Percentiles rank a stretch among this genome's conserved stretches.
These are phyloP conservation scores for Luehdorfia chinensis DNA, from an alignment of 1,140 invertebrate genomes.

Conservation along the genomic window DNA sequence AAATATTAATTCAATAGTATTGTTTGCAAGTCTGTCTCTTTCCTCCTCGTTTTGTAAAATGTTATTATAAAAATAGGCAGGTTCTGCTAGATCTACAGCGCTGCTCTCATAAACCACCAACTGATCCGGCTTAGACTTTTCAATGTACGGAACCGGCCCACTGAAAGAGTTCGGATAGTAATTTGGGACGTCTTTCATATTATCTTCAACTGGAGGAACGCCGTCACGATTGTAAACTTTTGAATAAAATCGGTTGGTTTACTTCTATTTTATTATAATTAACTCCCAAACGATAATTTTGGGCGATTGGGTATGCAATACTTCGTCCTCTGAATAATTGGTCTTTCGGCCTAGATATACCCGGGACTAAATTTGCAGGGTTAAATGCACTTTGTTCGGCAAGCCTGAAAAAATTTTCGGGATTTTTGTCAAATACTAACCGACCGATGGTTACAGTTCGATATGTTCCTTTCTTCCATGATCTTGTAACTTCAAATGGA, in stretches of 20 bases:
- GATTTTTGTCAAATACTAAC: slow-evolving; percentile 83
- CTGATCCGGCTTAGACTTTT: slow-evolving; percentile 31
- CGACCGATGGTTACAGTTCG: slow-evolving; percentile 90
- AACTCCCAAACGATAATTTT: slow-evolving; percentile 89
- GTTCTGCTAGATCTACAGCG: slow-evolving; percentile 42
- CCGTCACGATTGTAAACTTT: slow-evolving; percentile 86
- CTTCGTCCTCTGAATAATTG: slow-evolving; percentile 91
- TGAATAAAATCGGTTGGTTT: slow-evolving; percentile 86
- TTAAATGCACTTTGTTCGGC: slow-evolving; percentile 92
- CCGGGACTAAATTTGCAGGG: slow-evolving; percentile 90
- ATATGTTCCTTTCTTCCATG: slow-evolving; percentile 89
- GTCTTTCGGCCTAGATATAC: slow-evolving; percentile 90
- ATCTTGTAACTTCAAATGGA: slow-evolving; percentile 82
- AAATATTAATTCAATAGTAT: slow-evolving; percentile 23
- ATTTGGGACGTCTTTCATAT: slow-evolving; percentile 89
- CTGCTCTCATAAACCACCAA: slow-evolving; percentile 30
- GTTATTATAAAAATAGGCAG: slow-evolving; percentile 43
- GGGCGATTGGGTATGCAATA: slow-evolving; percentile 91
- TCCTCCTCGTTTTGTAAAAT: slow-evolving; percentile 30
- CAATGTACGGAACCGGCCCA: slow-evolving; percentile 79
- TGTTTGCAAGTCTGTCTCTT: slow-evolving; percentile 38
- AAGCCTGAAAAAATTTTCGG: slow-evolving; percentile 89
- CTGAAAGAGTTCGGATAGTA: slow-evolving; percentile 96
- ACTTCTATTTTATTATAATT: slow-evolving; percentile 91
- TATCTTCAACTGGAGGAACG: slow-evolving; percentile 78